These are phyloP conservation scores for Drosophila ezoana DNA, from an alignment of 2,888 invertebrate species.

Conservation along the genomic window DNA sequence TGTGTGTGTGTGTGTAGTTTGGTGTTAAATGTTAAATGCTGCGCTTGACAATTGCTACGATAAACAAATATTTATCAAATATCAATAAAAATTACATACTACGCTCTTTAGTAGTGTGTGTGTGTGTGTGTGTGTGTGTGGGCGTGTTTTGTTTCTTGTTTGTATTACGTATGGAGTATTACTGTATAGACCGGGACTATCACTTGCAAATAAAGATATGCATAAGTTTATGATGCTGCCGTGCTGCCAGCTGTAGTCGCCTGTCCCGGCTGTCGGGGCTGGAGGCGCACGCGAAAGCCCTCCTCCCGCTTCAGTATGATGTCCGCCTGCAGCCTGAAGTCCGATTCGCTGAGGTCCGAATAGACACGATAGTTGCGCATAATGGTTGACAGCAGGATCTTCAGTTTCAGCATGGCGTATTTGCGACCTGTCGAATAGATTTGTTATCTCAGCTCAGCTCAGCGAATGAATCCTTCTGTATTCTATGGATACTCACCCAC, in stretches of 20 bases:
- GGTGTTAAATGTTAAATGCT: slow-evolving; percentile 59
- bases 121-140: slow-evolving; percentile 18
- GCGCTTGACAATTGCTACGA: slow-evolving; percentile 41
- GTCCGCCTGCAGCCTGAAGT: slow-evolving; percentile 91
- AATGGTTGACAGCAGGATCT: slow-evolving; percentile 91
- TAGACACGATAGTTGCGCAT: slow-evolving; percentile 90
- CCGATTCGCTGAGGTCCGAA: slow-evolving; percentile 88
- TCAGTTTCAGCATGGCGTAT: slow-evolving; percentile 92
- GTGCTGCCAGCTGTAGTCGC: slow-evolving; percentile 49
- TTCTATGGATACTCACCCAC: slow-evolving; percentile 87
- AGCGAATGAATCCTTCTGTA: not conserved
- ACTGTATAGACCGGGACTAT: slow-evolving; percentile 76
- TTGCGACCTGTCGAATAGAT: slow-evolving; percentile 87
- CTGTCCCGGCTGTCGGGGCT: slow-evolving; percentile 86
- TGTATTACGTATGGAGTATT: slow-evolving; percentile 51
- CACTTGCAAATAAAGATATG: slow-evolving; percentile 62
- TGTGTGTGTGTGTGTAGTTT: no score
- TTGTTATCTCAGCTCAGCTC: not conserved
- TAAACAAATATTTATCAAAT: slow-evolving; percentile 41
- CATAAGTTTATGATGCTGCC: slow-evolving; percentile 60
- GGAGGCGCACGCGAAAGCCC: slow-evolving; percentile 90
- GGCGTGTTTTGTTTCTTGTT: slow-evolving; percentile 14
- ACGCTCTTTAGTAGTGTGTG: slow-evolving; percentile 40
- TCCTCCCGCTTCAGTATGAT: slow-evolving; percentile 92
- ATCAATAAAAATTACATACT: slow-evolving; percentile 39